Evolutionary conservation across 2,888 invertebrate genomes (phyloP).

Genomic region (Ophion ellenae): DNA sequence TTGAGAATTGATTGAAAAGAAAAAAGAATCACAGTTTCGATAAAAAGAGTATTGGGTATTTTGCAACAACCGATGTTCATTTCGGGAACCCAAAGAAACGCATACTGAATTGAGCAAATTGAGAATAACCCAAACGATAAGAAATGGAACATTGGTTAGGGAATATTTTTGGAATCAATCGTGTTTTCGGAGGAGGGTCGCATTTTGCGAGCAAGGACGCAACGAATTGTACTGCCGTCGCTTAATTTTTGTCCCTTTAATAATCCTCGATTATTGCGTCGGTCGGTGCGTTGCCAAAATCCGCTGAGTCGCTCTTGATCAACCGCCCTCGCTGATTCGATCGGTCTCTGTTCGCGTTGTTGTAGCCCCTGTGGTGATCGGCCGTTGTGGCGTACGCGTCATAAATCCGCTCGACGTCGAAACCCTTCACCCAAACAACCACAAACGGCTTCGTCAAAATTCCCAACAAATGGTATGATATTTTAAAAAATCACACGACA

Average conservation of each 20-base stretch:
- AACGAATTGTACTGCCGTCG: slow-evolving; percentile 32
- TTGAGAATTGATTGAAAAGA: too few species aligned
- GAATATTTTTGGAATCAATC: slow-evolving; percentile 24
- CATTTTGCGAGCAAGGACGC: slow-evolving; percentile 47
- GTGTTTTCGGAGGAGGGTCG: slow-evolving; percentile 7
- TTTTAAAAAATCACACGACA: neutral
- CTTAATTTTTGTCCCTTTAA: slow-evolving; percentile 45
- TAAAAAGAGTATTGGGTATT: too few species aligned
- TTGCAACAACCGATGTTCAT: too few species aligned
- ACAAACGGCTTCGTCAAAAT: neutral
- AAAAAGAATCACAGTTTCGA: too few species aligned
- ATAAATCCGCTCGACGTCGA: slow-evolving; percentile 68
- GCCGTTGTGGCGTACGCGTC: slow-evolving; percentile 67
- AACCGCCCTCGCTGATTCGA: slow-evolving; percentile 60
- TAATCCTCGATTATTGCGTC: slow-evolving; percentile 61
- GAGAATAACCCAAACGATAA: too few species aligned
- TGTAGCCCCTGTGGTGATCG: slow-evolving; percentile 63
- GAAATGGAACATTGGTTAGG: neutral
- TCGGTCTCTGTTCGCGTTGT: slow-evolving; percentile 60
- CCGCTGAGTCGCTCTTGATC: slow-evolving; percentile 54
- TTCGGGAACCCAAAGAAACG: too few species aligned
- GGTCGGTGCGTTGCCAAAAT: slow-evolving; percentile 52
- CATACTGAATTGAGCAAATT: too few species aligned
- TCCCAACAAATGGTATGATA: neutral
- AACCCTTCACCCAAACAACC: slow-evolving; percentile 57